Evolutionary conservation across 2,888 invertebrate species (phyloP), one percentile per base, ranked within the genome.

Genomic region (Operophtera brumata): DNA sequence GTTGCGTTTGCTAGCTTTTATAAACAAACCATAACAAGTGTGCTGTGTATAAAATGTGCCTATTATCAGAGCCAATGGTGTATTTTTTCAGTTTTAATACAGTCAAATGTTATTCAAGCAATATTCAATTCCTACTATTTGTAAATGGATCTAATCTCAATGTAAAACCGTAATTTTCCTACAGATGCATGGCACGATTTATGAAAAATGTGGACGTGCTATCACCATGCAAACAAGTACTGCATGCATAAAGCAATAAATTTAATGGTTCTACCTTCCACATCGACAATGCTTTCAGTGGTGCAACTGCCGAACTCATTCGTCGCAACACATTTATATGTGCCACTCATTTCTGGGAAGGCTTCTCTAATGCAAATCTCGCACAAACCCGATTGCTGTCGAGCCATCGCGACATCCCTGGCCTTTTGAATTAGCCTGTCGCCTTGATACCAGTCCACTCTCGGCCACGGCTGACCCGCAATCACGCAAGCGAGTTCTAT

Each of bases 321-420:
- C 47, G 91, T 91, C 45, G 97, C 97, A 70, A 92, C 91, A 81
- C 97, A 97, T 56, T 93, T 93, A 80, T 98, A 98, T 77, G 92
- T 93, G 55, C 97, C 97, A 70, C 95, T 93, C 91, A 97, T 96
- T 92, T 97, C 97, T 10, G 96, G 96, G 73, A 96, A 96, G 47
- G 96, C 96, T 92, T 97, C 96, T 62, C 93, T 92, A 66, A 97
- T 95, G 61, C 93, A 92, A 65, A 98, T 89, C 77, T 94, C 94
- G 74, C 96, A 96, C 56, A 93, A 88, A 59, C 97, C 97, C 72
- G 96, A 94, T 61, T 92, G 91, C 70, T 94, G 94, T 80, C 96
- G 95, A 35, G 92, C 91, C 48, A 96, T 92, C 10, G 91, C 91
- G 47, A 95, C 93, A 76, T 96, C 96, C 84, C 95, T 94, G 44